A percentile compares a stretch with the other conserved stretches of the same genome.
Evolutionary conservation across 2,113 vertebrate genomes (phyloP).

Genomic region (Sylvia atricapilla): DNA sequence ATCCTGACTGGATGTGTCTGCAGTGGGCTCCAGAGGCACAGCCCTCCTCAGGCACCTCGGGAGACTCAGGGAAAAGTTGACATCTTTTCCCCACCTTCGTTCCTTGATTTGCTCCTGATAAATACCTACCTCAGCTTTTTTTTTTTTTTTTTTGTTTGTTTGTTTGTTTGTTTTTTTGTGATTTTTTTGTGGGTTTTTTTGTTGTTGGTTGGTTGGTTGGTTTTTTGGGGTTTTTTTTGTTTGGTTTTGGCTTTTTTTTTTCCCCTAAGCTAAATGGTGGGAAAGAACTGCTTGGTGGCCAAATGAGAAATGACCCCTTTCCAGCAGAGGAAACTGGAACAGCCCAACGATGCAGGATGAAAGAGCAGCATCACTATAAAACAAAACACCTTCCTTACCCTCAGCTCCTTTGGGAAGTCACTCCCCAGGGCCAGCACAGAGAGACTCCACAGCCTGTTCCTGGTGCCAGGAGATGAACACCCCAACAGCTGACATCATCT

Average conservation of each 20-base stretch:
- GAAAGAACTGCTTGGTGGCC: not conserved
- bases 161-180: no score
- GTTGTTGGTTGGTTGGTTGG: no score
- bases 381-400: not conserved
- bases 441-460: not conserved
- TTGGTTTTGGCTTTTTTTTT: not conserved
- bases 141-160: not conserved
- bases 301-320: not conserved
- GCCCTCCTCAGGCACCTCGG: not conserved
- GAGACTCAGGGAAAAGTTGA: not conserved
- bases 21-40: not conserved
- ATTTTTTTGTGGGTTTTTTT: no score
- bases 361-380: not conserved
- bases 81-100: not conserved
- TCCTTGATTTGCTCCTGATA: not conserved
- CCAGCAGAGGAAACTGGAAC: not conserved
- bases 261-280: not conserved
- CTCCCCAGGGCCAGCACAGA: not conserved
- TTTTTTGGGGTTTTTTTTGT: not conserved
- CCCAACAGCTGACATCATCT: not conserved
- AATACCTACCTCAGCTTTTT: not conserved
- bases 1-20: not conserved
- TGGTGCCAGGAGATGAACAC: not conserved
- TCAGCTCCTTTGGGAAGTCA: not conserved
- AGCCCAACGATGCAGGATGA: not conserved